phyloP scores from a whole-genome alignment of 2,888 invertebrate species.

The Drosophila recens region DNA sequence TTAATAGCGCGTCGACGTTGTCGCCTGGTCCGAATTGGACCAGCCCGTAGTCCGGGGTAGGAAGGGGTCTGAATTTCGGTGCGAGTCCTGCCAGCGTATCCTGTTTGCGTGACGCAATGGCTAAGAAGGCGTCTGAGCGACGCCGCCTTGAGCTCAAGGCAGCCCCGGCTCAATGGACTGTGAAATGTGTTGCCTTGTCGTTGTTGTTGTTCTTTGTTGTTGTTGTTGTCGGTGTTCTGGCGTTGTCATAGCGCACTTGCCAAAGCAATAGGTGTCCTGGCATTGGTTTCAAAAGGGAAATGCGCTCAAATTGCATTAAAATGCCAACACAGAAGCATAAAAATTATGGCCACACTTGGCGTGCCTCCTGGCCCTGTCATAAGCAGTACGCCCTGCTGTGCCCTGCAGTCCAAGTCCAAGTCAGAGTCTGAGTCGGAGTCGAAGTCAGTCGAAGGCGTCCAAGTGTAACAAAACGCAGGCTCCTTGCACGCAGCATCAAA shows the following conservation, averaged over 20 bases:
- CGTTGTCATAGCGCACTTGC: conserved; percentile 62
- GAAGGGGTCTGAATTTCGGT: conserved; percentile 1
- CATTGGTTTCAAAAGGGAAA: conserved; percentile 81
- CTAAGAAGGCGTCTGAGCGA: conserved; percentile 61
- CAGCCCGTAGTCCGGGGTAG: conserved; percentile 2
- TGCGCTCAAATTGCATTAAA: conserved; percentile 81
- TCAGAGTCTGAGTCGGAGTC: conserved; percentile 13
- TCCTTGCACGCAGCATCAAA: conserved; percentile 78
- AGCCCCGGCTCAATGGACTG: conserved; percentile 74
- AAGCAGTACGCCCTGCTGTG: conserved; percentile 75
- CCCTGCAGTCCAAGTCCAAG: conserved; percentile 25
- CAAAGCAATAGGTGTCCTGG: conserved; percentile 81
- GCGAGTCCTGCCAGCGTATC: conserved; percentile 40
- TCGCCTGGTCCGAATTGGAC: conserved; percentile 19
- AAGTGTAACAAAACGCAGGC: conserved; percentile 78
- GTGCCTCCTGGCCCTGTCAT: conserved; percentile 64
- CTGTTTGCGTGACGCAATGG: conserved; percentile 72
- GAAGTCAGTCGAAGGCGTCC: conserved; percentile 76
- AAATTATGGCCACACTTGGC: conserved; percentile 80
- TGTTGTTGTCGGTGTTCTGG: conserved; percentile 46
- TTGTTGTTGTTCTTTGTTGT: conserved; percentile 25
- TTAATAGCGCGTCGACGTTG: conserved; percentile 54
- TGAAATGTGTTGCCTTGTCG: conserved; percentile 70
- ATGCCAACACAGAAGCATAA: conserved; percentile 80
- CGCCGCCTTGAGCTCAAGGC: conserved; percentile 57